Base-by-base conservation (phyloP, 2,888 invertebrate genomes). In the Andricus curvator region DNA sequence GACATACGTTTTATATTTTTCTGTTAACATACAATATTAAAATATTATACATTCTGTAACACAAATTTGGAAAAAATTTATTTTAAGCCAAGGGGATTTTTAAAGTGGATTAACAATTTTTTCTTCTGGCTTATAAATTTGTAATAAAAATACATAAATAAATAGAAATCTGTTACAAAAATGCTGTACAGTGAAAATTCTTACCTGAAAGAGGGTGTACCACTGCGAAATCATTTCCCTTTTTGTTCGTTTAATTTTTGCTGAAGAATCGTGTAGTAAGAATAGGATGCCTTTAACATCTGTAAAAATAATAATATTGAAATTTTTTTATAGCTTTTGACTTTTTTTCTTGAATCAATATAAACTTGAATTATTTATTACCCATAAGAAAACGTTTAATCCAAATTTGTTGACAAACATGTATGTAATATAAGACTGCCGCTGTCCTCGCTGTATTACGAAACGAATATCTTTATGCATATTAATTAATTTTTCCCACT, bases 271-370 rank as follows among this genome's bases (percentile, higher is more conserved):
- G 77, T 67, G 60, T 80, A 80, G 25, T 80, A 80, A 22, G 80
- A 80, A 25, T 76, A 66, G 13, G 80, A 77, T 20, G 77, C 80
- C 56, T 77, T 80, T 51, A 80, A 60, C 48, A 80, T 80, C 80
- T 80, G 41, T n/a, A 33, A 48, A 70, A 11, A 48, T 74, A 56
- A 56, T n/a, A n/a, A n/a, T n/a, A n/a, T n/a, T n/a, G 5, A 56
- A n/a, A n/a, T 56, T 1, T 2, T 56, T n/a, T 56, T n/a, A 56
- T 2, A 9, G 2, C 3, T 56, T n/a, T n/a, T n/a, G n/a, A 56
- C 0, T n/a, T n/a, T 56, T 56, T 56, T 8, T 9, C n/a, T 56
- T 56, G 3, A 2, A n/a, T 56, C 2, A n/a, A 56, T 9, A 56
- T 56, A 56, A n/a, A 56, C 11, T 9, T 11, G 56, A 29, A n/a